Percentiles rank a stretch among this genome's conserved stretches.
Evolutionary conservation across 2,888 invertebrate genomes (phyloP).

Genomic region (Diloba caeruleocephala): DNA sequence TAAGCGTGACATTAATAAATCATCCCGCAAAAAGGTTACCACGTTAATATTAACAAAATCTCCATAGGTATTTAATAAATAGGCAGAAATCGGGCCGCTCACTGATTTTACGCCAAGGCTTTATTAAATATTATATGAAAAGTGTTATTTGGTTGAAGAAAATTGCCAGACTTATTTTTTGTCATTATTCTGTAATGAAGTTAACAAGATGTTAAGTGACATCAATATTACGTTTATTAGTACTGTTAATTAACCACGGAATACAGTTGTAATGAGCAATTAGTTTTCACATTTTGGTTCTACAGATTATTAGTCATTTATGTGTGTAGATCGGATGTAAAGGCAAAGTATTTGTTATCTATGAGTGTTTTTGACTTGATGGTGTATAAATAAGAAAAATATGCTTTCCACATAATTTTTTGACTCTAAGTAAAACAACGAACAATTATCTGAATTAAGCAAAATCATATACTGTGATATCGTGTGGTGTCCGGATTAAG

Average conservation of each 20-base stretch:
- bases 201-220: slow-evolving; percentile 10
- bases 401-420: too few species aligned
- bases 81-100: slow-evolving; percentile 25
- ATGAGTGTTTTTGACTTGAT: too few species aligned
- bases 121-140: slow-evolving; percentile 48
- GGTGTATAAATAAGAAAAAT: too few species aligned
- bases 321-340: too few species aligned
- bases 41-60: slow-evolving; percentile 38
- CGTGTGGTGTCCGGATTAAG: too few species aligned
- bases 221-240: slow-evolving; percentile 15
- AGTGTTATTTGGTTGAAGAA: slow-evolving; percentile 29
- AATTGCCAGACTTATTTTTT: slow-evolving; percentile 8
- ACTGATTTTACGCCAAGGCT: slow-evolving; percentile 33
- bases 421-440: too few species aligned
- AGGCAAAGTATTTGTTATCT: too few species aligned
- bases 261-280: not conserved
- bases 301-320: too few species aligned
- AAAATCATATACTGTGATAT: too few species aligned
- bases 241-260: slow-evolving; percentile 19
- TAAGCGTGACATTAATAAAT: slow-evolving; percentile 40
- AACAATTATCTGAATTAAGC: too few species aligned
- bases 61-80: slow-evolving; percentile 48
- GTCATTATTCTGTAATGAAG: slow-evolving; percentile 35
- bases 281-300: too few species aligned
- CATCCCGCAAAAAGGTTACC: slow-evolving; percentile 25